Percentiles rank a stretch among this genome's conserved stretches.
Evolutionary conservation across 2,113 vertebrate genomes (phyloP).

Genomic region (Phyllostomus discolor): DNA sequence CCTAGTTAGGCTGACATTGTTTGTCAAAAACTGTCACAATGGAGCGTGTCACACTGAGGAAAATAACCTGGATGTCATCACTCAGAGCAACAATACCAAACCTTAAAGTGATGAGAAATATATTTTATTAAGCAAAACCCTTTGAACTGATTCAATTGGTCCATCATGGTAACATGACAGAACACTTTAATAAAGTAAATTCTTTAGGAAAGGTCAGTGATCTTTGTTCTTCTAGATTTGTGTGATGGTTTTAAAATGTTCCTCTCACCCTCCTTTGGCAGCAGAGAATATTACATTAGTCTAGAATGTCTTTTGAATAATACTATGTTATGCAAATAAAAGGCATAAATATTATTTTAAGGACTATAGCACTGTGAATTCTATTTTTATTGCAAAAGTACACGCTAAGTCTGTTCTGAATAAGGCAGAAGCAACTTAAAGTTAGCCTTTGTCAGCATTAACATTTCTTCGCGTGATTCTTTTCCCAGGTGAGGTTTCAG

Average conservation of each 20-base stretch:
- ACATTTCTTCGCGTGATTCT: neutral
- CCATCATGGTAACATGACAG: slow-evolving; percentile 23
- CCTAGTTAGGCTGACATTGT: slow-evolving; percentile 78
- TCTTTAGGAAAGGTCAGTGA: neutral
- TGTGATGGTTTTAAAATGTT: slow-evolving; percentile 21
- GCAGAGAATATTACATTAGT: slow-evolving; percentile 19
- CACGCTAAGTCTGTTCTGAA: neutral
- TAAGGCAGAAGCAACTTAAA: neutral
- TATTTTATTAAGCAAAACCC: slow-evolving; percentile 3
- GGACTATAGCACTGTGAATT: neutral
- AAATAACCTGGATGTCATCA: slow-evolving; percentile 75
- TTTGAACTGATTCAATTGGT: slow-evolving; percentile 52
- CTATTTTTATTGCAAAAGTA: slow-evolving; percentile 39
- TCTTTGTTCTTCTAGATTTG: slow-evolving; percentile 62
- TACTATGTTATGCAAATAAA: slow-evolving; percentile 51
- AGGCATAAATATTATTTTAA: slow-evolving; percentile 56
- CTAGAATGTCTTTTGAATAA: neutral
- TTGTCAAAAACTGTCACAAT: slow-evolving; percentile 80
- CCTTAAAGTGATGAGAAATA: slow-evolving; percentile 70
- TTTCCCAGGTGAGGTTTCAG: neutral
- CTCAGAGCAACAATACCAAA: slow-evolving; percentile 63
- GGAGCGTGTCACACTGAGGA: slow-evolving; percentile 71
- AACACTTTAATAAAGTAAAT: slow-evolving; percentile 33
- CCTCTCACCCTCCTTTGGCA: slow-evolving; percentile 24
- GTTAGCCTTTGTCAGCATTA: neutral